Percentiles rank a stretch among this genome's conserved stretches.
Conservation (phyloP, 2,888 invertebrate genomes). For the Dimorphilus gyrociliatus region DNA sequence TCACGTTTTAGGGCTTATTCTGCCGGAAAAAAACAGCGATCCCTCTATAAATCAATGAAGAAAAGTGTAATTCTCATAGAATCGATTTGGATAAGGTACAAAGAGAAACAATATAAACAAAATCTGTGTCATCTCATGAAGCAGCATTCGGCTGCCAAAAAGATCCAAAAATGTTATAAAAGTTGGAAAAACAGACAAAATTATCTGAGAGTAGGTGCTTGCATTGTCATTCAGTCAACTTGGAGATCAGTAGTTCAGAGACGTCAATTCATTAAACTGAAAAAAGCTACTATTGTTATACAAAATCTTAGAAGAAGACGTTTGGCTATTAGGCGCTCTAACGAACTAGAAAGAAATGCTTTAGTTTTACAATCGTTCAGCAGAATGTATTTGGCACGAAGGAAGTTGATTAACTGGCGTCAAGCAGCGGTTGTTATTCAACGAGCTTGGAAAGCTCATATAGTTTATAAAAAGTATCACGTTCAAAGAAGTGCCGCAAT, state of each 20-base stretch:
- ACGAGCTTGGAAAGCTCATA: not conserved
- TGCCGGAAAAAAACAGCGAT: no score
- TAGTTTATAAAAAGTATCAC: conserved; percentile 4
- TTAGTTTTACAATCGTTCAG: conserved; percentile 10
- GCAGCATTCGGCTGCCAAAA: no score
- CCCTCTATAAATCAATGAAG: no score
- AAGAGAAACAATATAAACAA: no score
- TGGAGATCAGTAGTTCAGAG: conserved; percentile 1
- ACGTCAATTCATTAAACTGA: conserved; percentile 1
- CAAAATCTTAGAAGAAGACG: conserved; percentile 10
- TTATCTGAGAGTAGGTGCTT: not conserved
- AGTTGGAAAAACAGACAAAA: no score
- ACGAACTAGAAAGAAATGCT: conserved; percentile 5
- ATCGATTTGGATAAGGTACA: no score
- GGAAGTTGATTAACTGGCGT: not conserved
- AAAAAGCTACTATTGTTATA: conserved; percentile 12
- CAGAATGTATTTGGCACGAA: conserved; percentile 7
- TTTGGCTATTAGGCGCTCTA: not conserved
- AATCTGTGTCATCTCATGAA: no score
- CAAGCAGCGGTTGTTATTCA: conserved; percentile 2
- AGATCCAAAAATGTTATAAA: no score
- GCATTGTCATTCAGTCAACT: conserved; percentile 7
- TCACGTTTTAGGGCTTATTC: not conserved
- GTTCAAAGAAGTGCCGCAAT: not conserved
- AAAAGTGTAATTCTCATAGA: no score